Conservation (phyloP, 2,113 vertebrate genomes). For the Drymodes brunneopygia region DNA sequence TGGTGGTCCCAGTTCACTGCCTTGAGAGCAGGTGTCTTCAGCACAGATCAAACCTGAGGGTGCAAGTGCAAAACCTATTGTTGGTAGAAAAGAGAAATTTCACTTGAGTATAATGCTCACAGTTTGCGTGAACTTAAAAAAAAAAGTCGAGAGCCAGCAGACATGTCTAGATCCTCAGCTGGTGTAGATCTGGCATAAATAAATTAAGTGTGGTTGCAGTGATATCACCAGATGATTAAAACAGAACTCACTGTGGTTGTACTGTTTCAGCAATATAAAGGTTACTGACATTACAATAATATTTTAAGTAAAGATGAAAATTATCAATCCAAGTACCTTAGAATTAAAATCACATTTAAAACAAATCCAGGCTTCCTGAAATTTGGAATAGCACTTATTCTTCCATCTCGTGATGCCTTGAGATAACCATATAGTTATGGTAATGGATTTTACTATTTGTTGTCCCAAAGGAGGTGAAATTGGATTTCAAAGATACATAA, state of each 20-base stretch:
- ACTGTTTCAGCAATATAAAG: background rate
- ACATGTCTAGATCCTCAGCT: background rate
- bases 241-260: background rate
- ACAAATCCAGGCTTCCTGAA: background rate
- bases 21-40: conserved; percentile 55
- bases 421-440: background rate
- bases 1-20: conserved; percentile 42
- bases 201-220: background rate
- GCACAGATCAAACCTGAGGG: conserved; percentile 5
- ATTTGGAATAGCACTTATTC: background rate
- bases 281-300: background rate
- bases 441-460: conserved; percentile 27
- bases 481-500: conserved; percentile 30
- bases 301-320: background rate
- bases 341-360: background rate
- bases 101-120: background rate
- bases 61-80: background rate
- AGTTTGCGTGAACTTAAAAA: background rate
- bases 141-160: background rate
- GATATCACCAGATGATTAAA: background rate
- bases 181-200: background rate
- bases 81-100: background rate
- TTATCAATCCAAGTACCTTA: background rate
- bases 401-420: background rate
- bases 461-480: conserved; percentile 1